Percentiles rank a stretch among this genome's conserved stretches.
Evolutionary conservation across 2,888 invertebrate species (phyloP).

Genomic region (Meteorus cinctellus): DNA sequence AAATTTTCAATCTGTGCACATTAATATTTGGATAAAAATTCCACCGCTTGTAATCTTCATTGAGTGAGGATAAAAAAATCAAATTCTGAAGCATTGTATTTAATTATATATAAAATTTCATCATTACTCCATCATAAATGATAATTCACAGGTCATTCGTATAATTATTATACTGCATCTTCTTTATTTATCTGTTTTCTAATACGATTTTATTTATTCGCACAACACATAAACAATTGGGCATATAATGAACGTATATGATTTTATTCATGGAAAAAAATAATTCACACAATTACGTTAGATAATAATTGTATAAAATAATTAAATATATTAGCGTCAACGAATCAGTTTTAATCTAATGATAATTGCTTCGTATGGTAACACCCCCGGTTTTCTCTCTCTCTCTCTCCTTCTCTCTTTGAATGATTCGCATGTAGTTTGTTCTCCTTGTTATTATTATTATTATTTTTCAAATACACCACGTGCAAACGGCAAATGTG

Average conservation of each 20-base stretch:
- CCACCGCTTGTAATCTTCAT: not conserved
- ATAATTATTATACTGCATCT: not conserved
- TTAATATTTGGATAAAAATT: not conserved
- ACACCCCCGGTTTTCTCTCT: not conserved
- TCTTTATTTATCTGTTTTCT: not conserved
- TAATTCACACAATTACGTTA: conserved; percentile 18
- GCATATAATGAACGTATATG: not conserved
- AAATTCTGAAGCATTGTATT: not conserved
- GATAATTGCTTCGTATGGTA: conserved; percentile 29
- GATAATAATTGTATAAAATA: conserved; percentile 27
- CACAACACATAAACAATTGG: conserved; percentile 7
- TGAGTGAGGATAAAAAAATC: not conserved
- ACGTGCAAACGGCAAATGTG: conserved; percentile 51
- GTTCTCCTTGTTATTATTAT: conserved; percentile 2
- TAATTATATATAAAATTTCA: not conserved
- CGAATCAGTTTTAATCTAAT: conserved; percentile 28
- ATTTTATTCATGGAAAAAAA: conserved; percentile 25
- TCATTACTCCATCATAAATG: not conserved
- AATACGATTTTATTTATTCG: not conserved
- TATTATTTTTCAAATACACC: conserved; percentile 30
- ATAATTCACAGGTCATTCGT: conserved; percentile 1
- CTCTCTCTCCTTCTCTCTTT: not conserved
- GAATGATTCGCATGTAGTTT: not conserved
- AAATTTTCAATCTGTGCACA: not conserved
- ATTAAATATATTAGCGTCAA: conserved; percentile 25